These are phyloP conservation scores for Mellivora capensis DNA, from an alignment of 2,113 vertebrate species.

Conservation along the genomic window DNA sequence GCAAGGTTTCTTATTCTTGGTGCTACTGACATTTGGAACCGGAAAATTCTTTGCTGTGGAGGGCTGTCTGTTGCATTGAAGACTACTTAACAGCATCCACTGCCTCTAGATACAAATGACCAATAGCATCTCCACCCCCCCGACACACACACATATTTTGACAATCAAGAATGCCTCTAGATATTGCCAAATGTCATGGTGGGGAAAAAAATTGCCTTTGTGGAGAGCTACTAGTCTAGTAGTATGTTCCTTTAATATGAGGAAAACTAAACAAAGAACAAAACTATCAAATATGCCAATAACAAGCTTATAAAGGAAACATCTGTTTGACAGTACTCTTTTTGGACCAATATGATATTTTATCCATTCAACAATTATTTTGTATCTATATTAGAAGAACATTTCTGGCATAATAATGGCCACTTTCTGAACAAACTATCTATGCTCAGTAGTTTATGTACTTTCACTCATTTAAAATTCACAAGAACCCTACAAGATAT, in stretches of 20 bases:
- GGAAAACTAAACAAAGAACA: neutral
- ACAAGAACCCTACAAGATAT: neutral
- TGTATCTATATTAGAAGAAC: neutral
- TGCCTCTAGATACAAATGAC: neutral
- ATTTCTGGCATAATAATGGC: neutral
- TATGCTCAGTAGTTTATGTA: neutral
- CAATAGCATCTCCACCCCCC: neutral
- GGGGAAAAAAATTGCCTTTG: neutral
- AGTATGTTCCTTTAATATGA: neutral
- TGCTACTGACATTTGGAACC: neutral
- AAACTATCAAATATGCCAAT: neutral
- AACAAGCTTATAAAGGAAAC: neutral
- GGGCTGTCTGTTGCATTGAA: neutral
- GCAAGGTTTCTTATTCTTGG: neutral
- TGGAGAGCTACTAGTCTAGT: neutral
- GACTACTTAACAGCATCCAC: neutral
- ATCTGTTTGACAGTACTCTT: neutral
- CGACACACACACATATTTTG: neutral
- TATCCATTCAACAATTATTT: neutral
- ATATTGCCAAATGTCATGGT: neutral
- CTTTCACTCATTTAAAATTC: neutral
- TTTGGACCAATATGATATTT: neutral
- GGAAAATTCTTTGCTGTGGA: neutral
- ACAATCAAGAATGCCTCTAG: neutral
- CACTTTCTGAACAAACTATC: neutral